Conservation (phyloP, 2,888 invertebrate genomes). For the Mesorhabditis belari region DNA sequence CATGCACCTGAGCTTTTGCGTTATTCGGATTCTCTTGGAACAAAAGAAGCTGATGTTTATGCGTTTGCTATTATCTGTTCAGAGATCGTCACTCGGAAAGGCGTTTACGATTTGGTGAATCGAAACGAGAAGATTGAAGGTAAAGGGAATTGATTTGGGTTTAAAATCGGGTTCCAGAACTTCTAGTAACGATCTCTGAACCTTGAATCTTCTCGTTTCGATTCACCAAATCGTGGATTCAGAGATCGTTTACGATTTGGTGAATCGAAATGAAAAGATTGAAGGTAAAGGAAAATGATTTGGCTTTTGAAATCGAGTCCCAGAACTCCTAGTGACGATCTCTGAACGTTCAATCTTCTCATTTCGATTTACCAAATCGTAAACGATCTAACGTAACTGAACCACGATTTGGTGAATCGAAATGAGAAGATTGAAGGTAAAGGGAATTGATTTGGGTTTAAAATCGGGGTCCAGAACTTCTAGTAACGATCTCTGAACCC, state of each 20-base stretch:
- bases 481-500: too few species aligned
- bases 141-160: too few species aligned
- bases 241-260: constrained; percentile 42
- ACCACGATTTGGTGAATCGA: constrained; percentile 18
- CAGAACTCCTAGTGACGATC: constrained; percentile 7
- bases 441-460: too few species aligned
- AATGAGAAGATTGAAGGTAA: constrained; percentile 17
- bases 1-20: constrained; percentile 23
- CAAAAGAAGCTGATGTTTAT: constrained; percentile 26
- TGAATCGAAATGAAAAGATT: constrained; percentile 23
- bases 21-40: background rate
- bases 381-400: too few species aligned
- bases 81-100: constrained; percentile 28
- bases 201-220: too few species aligned
- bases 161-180: too few species aligned
- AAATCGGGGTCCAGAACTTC: too few species aligned
- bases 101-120: constrained; percentile 21
- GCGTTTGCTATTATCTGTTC: constrained; percentile 33
- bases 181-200: too few species aligned
- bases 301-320: background rate
- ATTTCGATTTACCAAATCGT: constrained; percentile 39
- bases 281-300: constrained; percentile 13
- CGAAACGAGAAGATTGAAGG: constrained; percentile 16
- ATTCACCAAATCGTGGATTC: constrained; percentile 46
- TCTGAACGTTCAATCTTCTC: constrained; percentile 19